Evolutionary conservation across 2,797 vertebrate genomes (phyloP).

Genomic region (Darevskia mixta): DNA sequence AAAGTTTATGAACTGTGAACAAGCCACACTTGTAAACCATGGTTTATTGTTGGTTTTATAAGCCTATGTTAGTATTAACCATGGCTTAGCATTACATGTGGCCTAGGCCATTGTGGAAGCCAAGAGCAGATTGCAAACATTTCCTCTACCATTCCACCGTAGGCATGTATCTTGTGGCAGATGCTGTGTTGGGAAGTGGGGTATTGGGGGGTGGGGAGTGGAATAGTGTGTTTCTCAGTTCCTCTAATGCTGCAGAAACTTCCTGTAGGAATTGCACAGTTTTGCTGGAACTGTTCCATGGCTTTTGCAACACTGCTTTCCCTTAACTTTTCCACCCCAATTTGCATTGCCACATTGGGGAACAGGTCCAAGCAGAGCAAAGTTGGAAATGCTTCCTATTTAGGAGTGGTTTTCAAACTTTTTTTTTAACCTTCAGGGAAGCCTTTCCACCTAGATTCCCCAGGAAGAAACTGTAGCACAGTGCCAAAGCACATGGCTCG

Average conservation of each 20-base stretch:
- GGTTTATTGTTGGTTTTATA: too few species aligned
- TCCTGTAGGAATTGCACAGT: neutral
- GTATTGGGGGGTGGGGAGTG: neutral
- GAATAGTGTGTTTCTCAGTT: neutral
- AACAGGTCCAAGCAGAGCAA: neutral
- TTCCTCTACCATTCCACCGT: neutral
- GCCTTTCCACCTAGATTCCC: too few species aligned
- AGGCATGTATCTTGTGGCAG: neutral
- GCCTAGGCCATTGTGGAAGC: neutral
- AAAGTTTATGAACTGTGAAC: too few species aligned
- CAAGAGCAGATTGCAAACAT: neutral
- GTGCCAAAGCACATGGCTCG: too few species aligned
- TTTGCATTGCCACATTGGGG: neutral
- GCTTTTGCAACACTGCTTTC: neutral
- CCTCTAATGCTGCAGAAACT: too few species aligned
- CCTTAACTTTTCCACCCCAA: neutral
- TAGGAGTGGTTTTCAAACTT: neutral
- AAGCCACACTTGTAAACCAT: too few species aligned
- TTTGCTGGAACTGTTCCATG: too few species aligned
- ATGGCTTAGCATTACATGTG: too few species aligned
- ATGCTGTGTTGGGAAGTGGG: too few species aligned
- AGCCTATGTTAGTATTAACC: too few species aligned
- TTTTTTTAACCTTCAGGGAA: neutral
- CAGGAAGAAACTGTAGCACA: too few species aligned
- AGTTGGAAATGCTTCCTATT: neutral